Base-by-base conservation (phyloP, 1,140 invertebrate species). In the Epicauta chinensis region DNA sequence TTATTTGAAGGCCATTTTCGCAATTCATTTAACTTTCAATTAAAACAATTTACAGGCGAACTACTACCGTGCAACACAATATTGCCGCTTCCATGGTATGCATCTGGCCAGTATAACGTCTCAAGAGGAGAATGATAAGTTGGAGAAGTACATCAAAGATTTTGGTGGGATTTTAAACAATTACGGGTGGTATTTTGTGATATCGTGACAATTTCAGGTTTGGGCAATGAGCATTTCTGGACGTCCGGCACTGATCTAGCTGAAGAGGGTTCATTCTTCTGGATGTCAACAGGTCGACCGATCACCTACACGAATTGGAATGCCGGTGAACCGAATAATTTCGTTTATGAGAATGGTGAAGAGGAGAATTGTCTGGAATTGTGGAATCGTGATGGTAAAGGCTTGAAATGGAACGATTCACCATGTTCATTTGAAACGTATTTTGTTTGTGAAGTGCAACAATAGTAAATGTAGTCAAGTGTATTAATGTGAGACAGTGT, bases 251-350 rank as follows among this genome's bases (percentile, higher is more conserved):
- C 90, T 2, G 91, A 93, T 71, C 81, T 91, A 65, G 91, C 87
- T 6, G 89, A 92, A 61, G 89, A 93, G 66, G 89, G 89, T 3
- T 82, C 79, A 45, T 93, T 91, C 77, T 92, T 92, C 76, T 93
- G 91, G 90, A 90, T 93, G 87, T 84, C 89, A 5, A 92, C 85
- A 51, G 91, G 91, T 9, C 76, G 86, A 49, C 89, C 90, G 4
- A 80, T 93, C 23, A 91, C 88, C 17, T 93, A 89, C 71, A 90
- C 89, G 51, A 93, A 93, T 69, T 93, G 89, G 90, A 93, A 93
- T 72, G 86, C 89, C 6, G 91, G 89, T 3, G 89, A 92, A 66
- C 89, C 89, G 0, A 92, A 92, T 71, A 92, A 92, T 73, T 91
- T 91, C 77, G 80, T 87, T 63, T 93, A 93, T 71, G 91, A 93